Percentiles rank a stretch among this genome's conserved stretches.
These are phyloP conservation scores for Tubulanus polymorphus DNA, from an alignment of 2,888 invertebrate genomes.

Conservation along the genomic window DNA sequence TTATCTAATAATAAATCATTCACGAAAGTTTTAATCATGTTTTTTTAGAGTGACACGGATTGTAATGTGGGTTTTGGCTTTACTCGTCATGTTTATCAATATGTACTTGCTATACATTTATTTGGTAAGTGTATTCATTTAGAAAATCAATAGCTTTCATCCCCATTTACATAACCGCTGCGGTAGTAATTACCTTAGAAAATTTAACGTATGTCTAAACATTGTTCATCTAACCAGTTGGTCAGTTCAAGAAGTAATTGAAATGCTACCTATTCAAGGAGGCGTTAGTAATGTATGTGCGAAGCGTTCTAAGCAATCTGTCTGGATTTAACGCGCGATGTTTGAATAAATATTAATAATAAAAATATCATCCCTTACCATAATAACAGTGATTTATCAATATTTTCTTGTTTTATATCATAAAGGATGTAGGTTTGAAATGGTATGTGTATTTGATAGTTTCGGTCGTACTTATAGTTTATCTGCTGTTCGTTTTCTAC, in stretches of 20 bases:
- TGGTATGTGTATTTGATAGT: constrained; percentile 29
- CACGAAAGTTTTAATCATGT: not conserved
- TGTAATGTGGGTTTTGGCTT: constrained; percentile 28
- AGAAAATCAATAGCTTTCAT: not conserved
- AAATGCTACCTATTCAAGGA: too few relatives aligned
- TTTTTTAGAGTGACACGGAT: constrained; percentile 27
- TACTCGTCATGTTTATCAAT: constrained; percentile 32
- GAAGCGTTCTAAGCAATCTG: not conserved
- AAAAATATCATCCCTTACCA: too few relatives aligned
- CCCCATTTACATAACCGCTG: too few relatives aligned
- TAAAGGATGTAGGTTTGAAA: constrained; percentile 22
- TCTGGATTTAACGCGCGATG: too few relatives aligned
- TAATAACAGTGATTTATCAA: not conserved
- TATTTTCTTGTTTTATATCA: constrained; percentile 4
- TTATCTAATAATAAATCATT: too few relatives aligned
- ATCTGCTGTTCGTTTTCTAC: constrained; percentile 26
- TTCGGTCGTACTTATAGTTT: constrained; percentile 21
- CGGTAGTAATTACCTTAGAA: too few relatives aligned
- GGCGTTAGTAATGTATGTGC: not conserved
- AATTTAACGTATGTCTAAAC: too few relatives aligned
- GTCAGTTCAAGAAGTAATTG: too few relatives aligned
- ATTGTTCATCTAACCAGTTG: too few relatives aligned
- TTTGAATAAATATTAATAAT: too few relatives aligned
- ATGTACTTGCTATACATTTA: constrained; percentile 30
- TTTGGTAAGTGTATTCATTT: constrained; percentile 23